Base-by-base conservation (phyloP, 2,797 vertebrate species). In the Adrianichthys oophorus region DNA sequence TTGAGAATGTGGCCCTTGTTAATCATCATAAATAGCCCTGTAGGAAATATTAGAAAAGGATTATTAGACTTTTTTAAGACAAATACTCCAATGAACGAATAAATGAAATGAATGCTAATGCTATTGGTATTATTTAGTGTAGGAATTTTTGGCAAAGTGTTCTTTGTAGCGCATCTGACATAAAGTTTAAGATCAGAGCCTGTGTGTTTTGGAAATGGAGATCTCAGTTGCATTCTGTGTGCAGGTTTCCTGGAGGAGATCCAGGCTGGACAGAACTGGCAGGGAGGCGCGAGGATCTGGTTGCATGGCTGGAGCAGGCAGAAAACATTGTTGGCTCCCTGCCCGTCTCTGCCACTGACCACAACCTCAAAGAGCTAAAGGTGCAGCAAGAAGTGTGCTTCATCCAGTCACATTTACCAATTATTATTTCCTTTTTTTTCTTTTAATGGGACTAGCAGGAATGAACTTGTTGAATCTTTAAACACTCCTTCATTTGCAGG, bases 291-390 rank as follows among this genome's bases (percentile, higher is more conserved):
- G 90, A 92, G 5, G 93, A 92, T 16, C 81, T 96, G 49, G 74
- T 82, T 44, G 72, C 82, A 50, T 98, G 96, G 97, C 62, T 98
- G 63, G 85, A 94, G 65, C 92, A 92, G 60, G 84, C 87, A 0
- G 93, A 96, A 82, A 87, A 80, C 1, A 83, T 91, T 5, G 75
- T 92, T 46, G 78, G 79, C n/a, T 76, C 83, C 18, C 84, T 90
- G 24, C 84, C 93, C 4, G 42, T 87, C 1, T 76, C 89, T 0
- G 86, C 91, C 50, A 79, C 86, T 0, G 91, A 94, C 68, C 89
- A 90, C 75, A 93, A 90, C 76, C 78, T 95, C 29, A 86, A 68
- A 76, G 93, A 95, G 66, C 85, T 98, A 54, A 94, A 94, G 92
- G 97, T 93, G 89, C 85, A 26, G 7, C 44, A 70, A 76, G 10